Evolutionary conservation across 2,113 vertebrate species (phyloP).

Genomic region (Silurus asotus): DNA sequence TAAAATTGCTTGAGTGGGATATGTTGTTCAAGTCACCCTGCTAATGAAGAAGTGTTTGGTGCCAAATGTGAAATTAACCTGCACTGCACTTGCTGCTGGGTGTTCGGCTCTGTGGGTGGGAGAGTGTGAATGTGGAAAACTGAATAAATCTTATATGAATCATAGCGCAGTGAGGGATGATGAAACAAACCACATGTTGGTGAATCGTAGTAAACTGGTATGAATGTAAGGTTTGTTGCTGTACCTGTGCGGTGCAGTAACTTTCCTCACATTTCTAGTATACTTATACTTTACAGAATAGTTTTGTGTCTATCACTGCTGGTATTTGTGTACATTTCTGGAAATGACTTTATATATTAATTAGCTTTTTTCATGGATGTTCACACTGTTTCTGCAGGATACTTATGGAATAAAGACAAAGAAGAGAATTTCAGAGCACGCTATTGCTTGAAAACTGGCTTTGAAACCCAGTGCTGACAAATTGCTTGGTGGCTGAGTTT

Average conservation of each 20-base stretch:
- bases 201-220: background rate
- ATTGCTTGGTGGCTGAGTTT: conserved; percentile 67
- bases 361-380: background rate
- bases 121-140: background rate
- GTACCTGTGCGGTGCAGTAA: background rate
- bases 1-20: conserved; percentile 47
- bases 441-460: conserved; percentile 55
- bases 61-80: conserved; percentile 48
- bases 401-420: background rate
- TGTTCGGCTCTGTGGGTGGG: background rate
- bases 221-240: background rate
- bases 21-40: conserved; percentile 35
- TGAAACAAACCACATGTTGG: background rate
- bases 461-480: conserved; percentile 69
- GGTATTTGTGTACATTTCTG: background rate
- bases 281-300: no score
- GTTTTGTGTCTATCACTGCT: background rate
- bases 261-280: background rate
- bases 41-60: conserved; percentile 49
- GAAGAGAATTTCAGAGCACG: conserved; percentile 24
- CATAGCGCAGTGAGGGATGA: background rate
- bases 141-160: background rate
- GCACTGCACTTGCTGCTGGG: conserved; percentile 8
- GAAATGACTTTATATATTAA: background rate
- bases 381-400: background rate